Evolutionary conservation across 2,113 vertebrate genomes (phyloP).

Genomic region (Malurus cyaneus): DNA sequence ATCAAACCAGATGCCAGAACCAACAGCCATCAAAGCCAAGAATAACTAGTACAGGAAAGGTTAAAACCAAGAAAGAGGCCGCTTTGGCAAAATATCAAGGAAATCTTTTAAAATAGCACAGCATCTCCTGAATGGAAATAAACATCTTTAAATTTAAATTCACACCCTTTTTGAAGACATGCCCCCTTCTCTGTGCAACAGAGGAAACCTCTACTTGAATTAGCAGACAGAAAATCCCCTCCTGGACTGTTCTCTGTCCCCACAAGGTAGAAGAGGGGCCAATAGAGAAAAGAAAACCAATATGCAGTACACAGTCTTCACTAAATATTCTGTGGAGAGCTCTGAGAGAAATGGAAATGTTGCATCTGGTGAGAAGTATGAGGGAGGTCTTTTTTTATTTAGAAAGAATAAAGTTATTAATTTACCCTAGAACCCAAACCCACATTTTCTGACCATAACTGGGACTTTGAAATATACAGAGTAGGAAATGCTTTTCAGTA

Average conservation of each 20-base stretch:
- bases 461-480: background rate
- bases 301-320: fast-evolving
- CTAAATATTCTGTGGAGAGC: background rate
- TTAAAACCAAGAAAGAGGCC: background rate
- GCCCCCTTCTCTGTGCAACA: background rate
- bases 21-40: background rate
- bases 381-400: background rate
- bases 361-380: background rate
- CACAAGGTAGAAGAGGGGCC: fast-evolving
- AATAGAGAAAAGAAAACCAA: background rate
- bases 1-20: no score
- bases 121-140: background rate
- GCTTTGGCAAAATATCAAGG: background rate
- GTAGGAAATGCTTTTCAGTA: background rate
- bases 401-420: background rate
- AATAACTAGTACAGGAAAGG: background rate
- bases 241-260: background rate
- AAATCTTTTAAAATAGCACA: background rate
- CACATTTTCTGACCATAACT: background rate
- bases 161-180: background rate
- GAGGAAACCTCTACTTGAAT: background rate
- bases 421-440: background rate
- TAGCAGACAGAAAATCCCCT: background rate
- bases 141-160: background rate
- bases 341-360: background rate